Base-by-base conservation (phyloP, 92 coral and sea anemone species). In the Porites evermanni region DNA sequence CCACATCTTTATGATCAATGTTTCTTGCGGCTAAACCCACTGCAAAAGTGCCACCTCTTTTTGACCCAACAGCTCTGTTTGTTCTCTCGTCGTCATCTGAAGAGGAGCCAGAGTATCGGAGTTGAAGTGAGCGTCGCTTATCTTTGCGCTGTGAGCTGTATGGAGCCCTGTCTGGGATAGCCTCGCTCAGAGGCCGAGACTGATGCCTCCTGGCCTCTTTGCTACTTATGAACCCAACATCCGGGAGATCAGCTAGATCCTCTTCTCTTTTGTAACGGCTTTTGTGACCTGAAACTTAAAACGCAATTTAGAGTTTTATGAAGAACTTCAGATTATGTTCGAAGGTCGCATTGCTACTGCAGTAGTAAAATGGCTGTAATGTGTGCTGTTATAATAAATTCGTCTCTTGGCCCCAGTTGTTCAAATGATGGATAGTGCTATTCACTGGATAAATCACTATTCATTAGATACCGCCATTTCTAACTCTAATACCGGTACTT, bases 51-150 rank as follows among this genome's bases (percentile, higher is more conserved):
- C 98, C 98, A 2, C 84, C 94, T 50, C 89, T 91, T 53, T 87
- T 74, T 16, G 78, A 83, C 11, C 76, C 93, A 16, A 71, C 93
- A 4, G 72, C 84, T 58, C 92, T 87, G 71, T 95, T 90, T 8
- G 99, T 97, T 64, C 84, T 86, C 80, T 97, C 99, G 53, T 97
- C 99, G 23, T 95, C 98, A 53, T 97, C 99, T 23, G 99, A 91
- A 3, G 99, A 97, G 1, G 97, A 89, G 1, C 96, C 98, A 19
- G 94, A 81, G 84, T 92, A 91, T 8, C 79, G 87, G 70, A 86
- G 91, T 47, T 91, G 95, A 59, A 95, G 94, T 9, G 99, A 95
- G 11, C 88, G 86, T 11, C 98, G 89, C 76, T 95, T 90, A 38
- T 91, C 95, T 51, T 84, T 85, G 66, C 89, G 89, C 61, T 91